phyloP scores from a whole-genome alignment of 2,797 vertebrate species.

The Podarcis siculus region DNA sequence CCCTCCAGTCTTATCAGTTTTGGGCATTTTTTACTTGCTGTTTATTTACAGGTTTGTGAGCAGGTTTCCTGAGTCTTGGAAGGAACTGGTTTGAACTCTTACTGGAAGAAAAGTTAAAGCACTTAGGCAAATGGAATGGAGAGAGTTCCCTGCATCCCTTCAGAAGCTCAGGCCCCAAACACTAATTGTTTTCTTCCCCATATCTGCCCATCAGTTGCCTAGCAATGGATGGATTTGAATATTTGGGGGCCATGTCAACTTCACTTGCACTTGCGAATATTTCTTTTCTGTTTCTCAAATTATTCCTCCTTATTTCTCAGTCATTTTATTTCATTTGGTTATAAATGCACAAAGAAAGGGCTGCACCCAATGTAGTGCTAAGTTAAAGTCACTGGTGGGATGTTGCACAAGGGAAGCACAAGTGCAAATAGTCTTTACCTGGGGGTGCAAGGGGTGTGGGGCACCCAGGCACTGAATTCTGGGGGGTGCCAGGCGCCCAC shows the following conservation, averaged over 20 bases:
- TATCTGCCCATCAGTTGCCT: background rate
- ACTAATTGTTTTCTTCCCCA: background rate
- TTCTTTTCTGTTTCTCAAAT: background rate
- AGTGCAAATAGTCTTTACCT: too few relatives aligned
- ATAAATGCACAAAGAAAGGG: too few relatives aligned
- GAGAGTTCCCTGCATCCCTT: background rate
- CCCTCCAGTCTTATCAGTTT: too few relatives aligned
- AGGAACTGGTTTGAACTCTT: background rate
- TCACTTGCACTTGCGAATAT: background rate
- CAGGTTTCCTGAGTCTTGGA: background rate
- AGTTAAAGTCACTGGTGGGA: too few relatives aligned
- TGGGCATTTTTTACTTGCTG: background rate
- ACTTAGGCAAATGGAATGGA: background rate
- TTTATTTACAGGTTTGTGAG: background rate
- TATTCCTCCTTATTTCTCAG: too few relatives aligned
- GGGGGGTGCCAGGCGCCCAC: too few relatives aligned
- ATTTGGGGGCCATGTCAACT: background rate
- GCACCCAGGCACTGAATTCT: too few relatives aligned
- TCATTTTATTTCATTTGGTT: too few relatives aligned
- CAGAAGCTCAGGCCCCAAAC: background rate
- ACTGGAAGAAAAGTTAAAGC: background rate
- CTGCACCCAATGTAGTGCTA: too few relatives aligned
- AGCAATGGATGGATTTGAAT: background rate
- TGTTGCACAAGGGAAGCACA: too few relatives aligned
- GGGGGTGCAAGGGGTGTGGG: too few relatives aligned